phyloP scores from a whole-genome alignment of 2,888 invertebrate species.

The Syrphus vitripennis region DNA sequence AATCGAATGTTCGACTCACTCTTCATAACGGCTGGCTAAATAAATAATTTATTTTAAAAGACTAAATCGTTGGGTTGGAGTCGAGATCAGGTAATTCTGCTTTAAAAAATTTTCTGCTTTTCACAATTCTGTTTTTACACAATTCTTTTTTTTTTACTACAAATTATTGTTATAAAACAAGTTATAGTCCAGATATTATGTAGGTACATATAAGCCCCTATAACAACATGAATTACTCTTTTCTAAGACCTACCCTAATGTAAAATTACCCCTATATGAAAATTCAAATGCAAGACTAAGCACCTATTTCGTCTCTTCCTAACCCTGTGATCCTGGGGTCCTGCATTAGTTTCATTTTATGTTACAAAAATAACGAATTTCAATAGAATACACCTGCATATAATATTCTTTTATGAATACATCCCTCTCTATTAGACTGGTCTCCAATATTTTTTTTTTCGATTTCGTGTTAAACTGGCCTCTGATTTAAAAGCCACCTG shows the following conservation, averaged over 20 bases:
- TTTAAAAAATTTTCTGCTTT: too few species aligned
- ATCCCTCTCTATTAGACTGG: background rate
- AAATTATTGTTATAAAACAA: background rate
- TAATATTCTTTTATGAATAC: background rate
- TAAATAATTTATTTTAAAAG: too few species aligned
- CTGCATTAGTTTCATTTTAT: background rate
- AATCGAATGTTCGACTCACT: too few species aligned
- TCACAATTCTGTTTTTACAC: too few species aligned
- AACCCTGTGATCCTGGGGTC: background rate
- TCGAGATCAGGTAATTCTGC: too few species aligned
- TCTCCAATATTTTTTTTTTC: background rate
- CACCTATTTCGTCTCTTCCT: background rate
- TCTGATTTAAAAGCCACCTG: constrained; percentile 5
- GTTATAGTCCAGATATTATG: background rate
- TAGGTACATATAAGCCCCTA: background rate
- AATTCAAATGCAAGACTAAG: background rate
- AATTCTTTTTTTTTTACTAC: too few species aligned
- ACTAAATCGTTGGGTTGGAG: too few species aligned
- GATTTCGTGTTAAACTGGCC: background rate
- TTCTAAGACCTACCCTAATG: background rate
- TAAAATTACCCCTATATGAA: background rate
- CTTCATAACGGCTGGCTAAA: too few species aligned
- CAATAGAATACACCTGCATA: background rate
- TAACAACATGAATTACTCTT: background rate
- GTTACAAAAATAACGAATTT: background rate